Evolutionary conservation across 2,113 vertebrate genomes (phyloP), one percentile per base, ranked within the genome.

Genomic region (Gobiocypris rarus): DNA sequence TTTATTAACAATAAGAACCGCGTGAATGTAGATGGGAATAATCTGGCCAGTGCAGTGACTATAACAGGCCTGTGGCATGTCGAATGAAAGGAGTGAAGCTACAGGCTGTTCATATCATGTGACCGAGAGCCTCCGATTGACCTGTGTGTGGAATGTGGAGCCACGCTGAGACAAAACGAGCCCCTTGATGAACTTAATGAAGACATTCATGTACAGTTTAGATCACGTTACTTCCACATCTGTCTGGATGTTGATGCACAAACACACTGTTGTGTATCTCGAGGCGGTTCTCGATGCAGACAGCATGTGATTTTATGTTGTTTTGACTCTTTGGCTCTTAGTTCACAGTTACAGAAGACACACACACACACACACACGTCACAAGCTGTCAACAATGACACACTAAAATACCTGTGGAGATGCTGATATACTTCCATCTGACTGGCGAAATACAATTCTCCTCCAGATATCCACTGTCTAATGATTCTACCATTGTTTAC

Each of bases 141-240:
- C 59, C 78, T 43, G 22, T 26, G 71, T 76, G 70, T 76, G 84
- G 84, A 82, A 85, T 85, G 84, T 81, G 26, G 22, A 75, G 28
- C 22, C 70, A 19, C 56, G 17, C 45, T 56, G 84, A 48, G 43
- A 59, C 11, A 38, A 24, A 26, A 22, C 52, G 7, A 54, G 52
- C 52, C 52, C 0, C 28, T 67, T 34, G 28, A 54, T 24, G 5
- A 48, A 26, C 6, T 26, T 74, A 26, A 74, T 24, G 2, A 34
- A 67, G 15, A 67, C 63, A 13, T 61, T 48, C 45, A 48, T 48
- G 11, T 48, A 13, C 45, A 22, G 6, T 3, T 54, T 19, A 8
- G 26, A 14, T 65, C 26, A 31, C 26, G 28, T 65, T 65, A 65
- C 61, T 8, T 65, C 15, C 5, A 65, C 61, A 65, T 65, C 61